Evolutionary conservation across 2,888 invertebrate genomes (phyloP), one percentile per base, ranked within the genome.

Genomic region (Athalia rosae): DNA sequence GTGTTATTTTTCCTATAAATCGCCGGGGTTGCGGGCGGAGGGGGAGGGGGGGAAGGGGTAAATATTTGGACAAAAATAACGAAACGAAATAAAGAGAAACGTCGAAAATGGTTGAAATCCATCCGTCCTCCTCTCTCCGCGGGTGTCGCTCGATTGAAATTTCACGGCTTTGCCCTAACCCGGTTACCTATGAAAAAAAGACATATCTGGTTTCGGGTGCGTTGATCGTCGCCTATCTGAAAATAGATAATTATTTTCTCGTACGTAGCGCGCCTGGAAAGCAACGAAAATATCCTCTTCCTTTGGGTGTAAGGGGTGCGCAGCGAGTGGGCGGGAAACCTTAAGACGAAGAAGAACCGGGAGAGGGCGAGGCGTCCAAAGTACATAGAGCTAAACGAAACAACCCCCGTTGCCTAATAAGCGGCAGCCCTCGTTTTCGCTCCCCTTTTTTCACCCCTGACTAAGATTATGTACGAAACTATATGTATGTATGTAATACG

Each of bases 371-470:
- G 43, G 45, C 9, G 47, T n/a, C 8, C 13, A 11, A 11, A 13
- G 71, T 56, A 50, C 15, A 28, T 28, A 66, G 61, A 62, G 61
- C 59, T 61, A 62, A 73, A 79, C 77, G 74, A 56, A 80, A 56
- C 69, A 56, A 73, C 77, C 76, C 78, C 76, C 53, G 66, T 48
- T 45, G 71, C 76, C 79, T 79, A 79, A 81, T 79, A 80, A 81
- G 78, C 73, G 78, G 67, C 71, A 74, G 66, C 66, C 76, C 63
- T 28, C 41, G 50, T 63, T 69, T 69, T 9, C 13, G 48, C 66
- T 76, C 61, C 77, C 79, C 76, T 61, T 64, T 64, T 67, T 13
- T 7, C 13, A n/a, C 5, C 15, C 61, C 59, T 62, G 9, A 47
- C 62, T 61, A 41, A 61, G 48, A 62, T 74, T 13, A 43, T 53